Evolutionary conservation across 30 jellyfish, hydroid and myxozoan genomes (phyloP).

Genomic region (Phacellophora camtschatica): DNA sequence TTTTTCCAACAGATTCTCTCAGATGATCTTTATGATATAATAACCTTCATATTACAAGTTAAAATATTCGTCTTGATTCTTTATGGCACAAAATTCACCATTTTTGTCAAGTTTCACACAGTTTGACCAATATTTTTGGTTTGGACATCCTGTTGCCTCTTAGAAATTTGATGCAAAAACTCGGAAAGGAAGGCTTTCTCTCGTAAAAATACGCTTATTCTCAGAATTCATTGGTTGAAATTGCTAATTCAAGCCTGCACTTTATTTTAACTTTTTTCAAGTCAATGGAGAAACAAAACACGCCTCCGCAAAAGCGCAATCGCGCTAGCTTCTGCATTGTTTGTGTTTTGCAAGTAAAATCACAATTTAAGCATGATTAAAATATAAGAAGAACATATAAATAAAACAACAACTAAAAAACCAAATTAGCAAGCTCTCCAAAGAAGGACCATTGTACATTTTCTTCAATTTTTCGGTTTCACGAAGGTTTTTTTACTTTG

Average conservation of each 20-base stretch:
- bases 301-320: conserved; percentile 73
- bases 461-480: too few relatives aligned
- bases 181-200: background rate
- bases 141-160: conserved; percentile 19
- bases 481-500: too few relatives aligned
- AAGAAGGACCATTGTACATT: too few relatives aligned
- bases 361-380: too few relatives aligned
- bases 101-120: background rate
- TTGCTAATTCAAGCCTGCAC: background rate
- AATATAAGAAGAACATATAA: too few relatives aligned
- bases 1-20: background rate
- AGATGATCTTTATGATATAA: too few relatives aligned
- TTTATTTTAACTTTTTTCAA: background rate
- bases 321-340: too few relatives aligned
- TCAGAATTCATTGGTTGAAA: background rate
- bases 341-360: too few relatives aligned
- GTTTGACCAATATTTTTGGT: background rate
- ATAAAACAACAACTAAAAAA: too few relatives aligned
- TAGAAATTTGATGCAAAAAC: conserved; percentile 35
- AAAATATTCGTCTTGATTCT: background rate
- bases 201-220: background rate
- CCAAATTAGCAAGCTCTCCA: too few relatives aligned
- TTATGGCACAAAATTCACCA: background rate
- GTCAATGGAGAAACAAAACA: background rate
- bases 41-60: too few relatives aligned